These are phyloP conservation scores for Bryconaethiops microstoma DNA, from an alignment of 2,797 vertebrate genomes.

Conservation along the genomic window DNA sequence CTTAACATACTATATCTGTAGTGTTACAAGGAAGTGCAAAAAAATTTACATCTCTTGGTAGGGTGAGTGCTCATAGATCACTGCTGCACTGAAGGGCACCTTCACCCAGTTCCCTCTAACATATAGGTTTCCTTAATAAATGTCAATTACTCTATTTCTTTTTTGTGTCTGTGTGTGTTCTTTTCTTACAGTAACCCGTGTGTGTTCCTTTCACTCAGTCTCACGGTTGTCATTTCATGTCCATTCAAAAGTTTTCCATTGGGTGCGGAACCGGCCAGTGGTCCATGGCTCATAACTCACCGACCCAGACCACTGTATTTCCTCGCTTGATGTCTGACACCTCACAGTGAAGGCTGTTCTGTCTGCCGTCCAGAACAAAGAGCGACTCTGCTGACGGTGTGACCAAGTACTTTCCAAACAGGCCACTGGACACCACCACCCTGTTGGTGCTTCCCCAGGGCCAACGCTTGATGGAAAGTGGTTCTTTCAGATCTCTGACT, in stretches of 20 bases:
- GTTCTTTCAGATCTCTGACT: slow-evolving; percentile 85
- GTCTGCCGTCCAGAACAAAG: slow-evolving; percentile 89
- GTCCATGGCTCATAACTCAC: slow-evolving; percentile 87
- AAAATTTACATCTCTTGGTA: slow-evolving; percentile 74
- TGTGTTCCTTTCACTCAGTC: slow-evolving; percentile 69
- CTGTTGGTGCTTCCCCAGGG: slow-evolving; percentile 86
- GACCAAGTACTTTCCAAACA: slow-evolving; percentile 93
- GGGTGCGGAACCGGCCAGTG: slow-evolving; percentile 37
- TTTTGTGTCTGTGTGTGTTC: slow-evolving; percentile 62
- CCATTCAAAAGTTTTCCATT: slow-evolving; percentile 70
- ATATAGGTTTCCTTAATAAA: slow-evolving; percentile 56
- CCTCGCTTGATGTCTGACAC: slow-evolving; percentile 88
- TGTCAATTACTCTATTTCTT: slow-evolving; percentile 65
- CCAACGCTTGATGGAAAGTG: slow-evolving; percentile 77
- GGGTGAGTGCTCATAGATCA: slow-evolving; percentile 80
- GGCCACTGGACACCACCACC: slow-evolving; percentile 87
- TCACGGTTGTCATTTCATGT: slow-evolving; percentile 74
- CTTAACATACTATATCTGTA: slow-evolving; percentile 69
- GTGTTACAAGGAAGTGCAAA: slow-evolving; percentile 82
- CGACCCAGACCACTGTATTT: slow-evolving; percentile 93
- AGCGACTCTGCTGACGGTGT: slow-evolving; percentile 87
- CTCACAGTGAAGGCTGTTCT: slow-evolving; percentile 88
- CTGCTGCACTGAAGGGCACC: slow-evolving; percentile 80
- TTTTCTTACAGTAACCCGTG: slow-evolving; percentile 74
- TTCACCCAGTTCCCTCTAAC: slow-evolving; percentile 70